Conservation (phyloP, 2,888 invertebrate species). For the Lydus trimaculatus region DNA sequence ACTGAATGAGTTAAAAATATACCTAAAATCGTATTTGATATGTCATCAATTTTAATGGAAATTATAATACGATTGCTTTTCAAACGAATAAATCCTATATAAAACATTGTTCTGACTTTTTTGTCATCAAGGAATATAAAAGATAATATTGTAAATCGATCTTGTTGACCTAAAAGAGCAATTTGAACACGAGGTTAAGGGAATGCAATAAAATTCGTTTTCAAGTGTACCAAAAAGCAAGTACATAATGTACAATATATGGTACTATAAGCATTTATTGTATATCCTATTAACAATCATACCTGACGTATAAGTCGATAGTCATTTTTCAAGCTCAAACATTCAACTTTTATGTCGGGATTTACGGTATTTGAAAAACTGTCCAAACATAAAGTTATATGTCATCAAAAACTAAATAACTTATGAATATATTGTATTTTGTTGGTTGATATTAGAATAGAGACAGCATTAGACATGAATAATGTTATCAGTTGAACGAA, state of each 20-base stretch:
- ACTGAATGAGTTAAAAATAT: not conserved
- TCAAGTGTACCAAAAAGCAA: slow-evolving; percentile 22
- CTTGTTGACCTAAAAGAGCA: not conserved
- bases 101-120: not conserved
- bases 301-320: too few relatives aligned
- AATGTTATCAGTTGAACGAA: slow-evolving; percentile 42
- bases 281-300: too few relatives aligned
- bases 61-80: not conserved
- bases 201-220: slow-evolving; percentile 23
- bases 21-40: not conserved
- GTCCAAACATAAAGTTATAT: slow-evolving; percentile 28
- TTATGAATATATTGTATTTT: slow-evolving; percentile 42
- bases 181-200: slow-evolving; percentile 18
- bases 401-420: slow-evolving; percentile 33
- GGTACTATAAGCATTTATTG: too few relatives aligned
- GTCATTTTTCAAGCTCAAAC: too few relatives aligned
- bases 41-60: slow-evolving; percentile 2
- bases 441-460: slow-evolving; percentile 36
- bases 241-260: too few relatives aligned
- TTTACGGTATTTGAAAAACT: slow-evolving; percentile 29
- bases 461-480: slow-evolving; percentile 40
- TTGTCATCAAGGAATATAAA: not conserved
- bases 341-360: too few relatives aligned
- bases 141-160: not conserved
- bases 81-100: not conserved